Evolutionary conservation across 2,888 invertebrate species (phyloP), one percentile per base, ranked within the genome.

Genomic region (Elmis aenea): DNA sequence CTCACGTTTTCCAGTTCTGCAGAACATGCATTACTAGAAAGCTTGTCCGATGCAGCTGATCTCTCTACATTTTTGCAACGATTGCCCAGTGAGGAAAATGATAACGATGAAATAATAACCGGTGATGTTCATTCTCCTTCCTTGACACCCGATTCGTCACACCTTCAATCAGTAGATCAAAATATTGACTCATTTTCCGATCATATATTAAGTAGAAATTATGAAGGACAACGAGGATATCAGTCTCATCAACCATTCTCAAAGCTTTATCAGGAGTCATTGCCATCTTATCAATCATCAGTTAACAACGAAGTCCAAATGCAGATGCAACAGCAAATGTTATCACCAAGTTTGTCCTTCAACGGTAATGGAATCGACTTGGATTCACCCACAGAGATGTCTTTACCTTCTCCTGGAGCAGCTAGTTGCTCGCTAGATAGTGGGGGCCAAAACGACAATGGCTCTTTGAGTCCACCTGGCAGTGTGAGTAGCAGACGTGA

Each of bases 371-470:
- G 77, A 12, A 61, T 85, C 57, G 78, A 79, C 50, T 57, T 79
- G 43, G 85, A 85, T 55, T 79, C 85, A 20, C 83, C 83, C 47
- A 85, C 85, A 33, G 83, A 85, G 54, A 82, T 88, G 57, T 87
- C 87, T 25, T 69, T 89, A 45, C 89, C 89, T 1, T 87, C 87
- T 25, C 88, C 89, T 0, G 84, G 82, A 37, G 82, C 79, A 15
- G 79, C 80, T 46, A 82, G 79, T 58, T 75, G 76, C 57, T 83
- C 83, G 0, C 65, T 84, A 55, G 85, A 85, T 52, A 79, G 79
- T 13, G 73, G 68, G 45, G 71, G 67, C 45, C 76, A 77, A 67
- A 70, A 75, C 54, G 77, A 77, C 45, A 73, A 65, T 46, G 68
- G 75, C 36, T 72, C 76, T n/a, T 70, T 77, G 55, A 76, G 76